Evolutionary conservation across 1,140 invertebrate species (phyloP), one percentile per base, ranked within the genome.

Genomic region (Cydia pomonella): DNA sequence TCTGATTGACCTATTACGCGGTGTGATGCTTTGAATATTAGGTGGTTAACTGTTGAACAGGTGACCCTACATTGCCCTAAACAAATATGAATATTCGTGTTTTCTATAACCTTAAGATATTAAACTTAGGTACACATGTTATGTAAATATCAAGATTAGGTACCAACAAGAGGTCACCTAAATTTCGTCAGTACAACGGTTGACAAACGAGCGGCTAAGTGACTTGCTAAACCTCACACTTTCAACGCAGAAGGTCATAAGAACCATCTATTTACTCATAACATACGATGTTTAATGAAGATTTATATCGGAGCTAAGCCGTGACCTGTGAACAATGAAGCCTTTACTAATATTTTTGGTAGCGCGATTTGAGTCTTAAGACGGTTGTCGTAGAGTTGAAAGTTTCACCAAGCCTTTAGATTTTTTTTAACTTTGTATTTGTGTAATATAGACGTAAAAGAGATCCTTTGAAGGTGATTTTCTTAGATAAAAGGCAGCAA

Each of bases 181-280:
- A 82, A 82, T 87, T 85, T 82, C 86, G 76, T 85, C 84, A 84
- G 86, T 87, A 82, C 81, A 74, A 50, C 74, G 82, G 80, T 85
- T 87, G 87, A 87, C 82, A 88, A 87, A 88, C 83, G 85, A 88
- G 77, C 72, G 77, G 73, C 53, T 77, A 80, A 73, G 82, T 86
- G 86, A 88, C 82, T 84, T 74, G 82, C 84, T 80, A 73, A 84
- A 82, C 47, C 47, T 50, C 47, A 18, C 3, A 83, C 78, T 85
- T 83, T 78, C 83, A 75, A 80, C 80, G 84, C 82, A 81, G 79
- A 84, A 81, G 77, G 47, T 6, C 47, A 3, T 50, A 50, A n/a
- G 4, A 0, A 50, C 47, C n/a, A 50, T 4, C 10, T n/a, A 18
- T 50, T 50, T 50, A 50, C 16, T 50, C 10, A n/a, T n/a, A 50